phyloP scores from a whole-genome alignment of 2,113 vertebrate genomes.

The Crotalus horridus region DNA sequence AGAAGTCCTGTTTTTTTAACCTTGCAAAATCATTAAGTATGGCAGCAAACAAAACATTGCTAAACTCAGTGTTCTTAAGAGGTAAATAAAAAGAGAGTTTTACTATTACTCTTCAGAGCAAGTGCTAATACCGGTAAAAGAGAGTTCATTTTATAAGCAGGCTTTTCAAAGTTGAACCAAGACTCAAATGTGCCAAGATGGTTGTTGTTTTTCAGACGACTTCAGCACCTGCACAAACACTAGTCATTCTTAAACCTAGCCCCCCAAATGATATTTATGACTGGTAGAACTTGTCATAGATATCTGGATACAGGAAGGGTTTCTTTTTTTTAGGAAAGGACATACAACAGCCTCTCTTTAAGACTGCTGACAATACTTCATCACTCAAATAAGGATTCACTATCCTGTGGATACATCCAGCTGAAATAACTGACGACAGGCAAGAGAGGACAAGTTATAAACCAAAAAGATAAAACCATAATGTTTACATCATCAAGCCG shows the following conservation, averaged over 20 bases:
- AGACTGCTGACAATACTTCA: not conserved
- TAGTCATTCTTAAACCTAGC: not conserved
- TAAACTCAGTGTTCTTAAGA: not conserved
- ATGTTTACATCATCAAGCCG: not conserved
- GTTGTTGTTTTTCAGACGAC: not conserved
- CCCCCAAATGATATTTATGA: not conserved
- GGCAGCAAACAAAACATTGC: not conserved
- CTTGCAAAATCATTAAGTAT: constrained; percentile 25
- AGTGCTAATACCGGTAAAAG: constrained; percentile 16
- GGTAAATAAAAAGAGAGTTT: not conserved
- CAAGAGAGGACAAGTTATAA: not conserved
- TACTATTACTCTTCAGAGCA: not conserved
- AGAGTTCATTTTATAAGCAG: not conserved
- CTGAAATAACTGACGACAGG: not conserved
- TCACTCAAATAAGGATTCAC: not conserved
- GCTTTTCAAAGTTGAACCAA: not conserved
- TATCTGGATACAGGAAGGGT: not conserved
- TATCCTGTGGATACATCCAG: not conserved
- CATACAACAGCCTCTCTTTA: not conserved
- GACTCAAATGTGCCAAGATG: not conserved
- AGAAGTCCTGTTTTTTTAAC: not conserved
- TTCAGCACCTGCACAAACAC: not conserved
- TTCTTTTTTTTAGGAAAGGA: not conserved
- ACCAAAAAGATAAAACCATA: not conserved
- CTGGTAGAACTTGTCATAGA: not conserved